phyloP scores from a whole-genome alignment of 64 coral and sea anemone species.

The Montipora efflorescens region DNA sequence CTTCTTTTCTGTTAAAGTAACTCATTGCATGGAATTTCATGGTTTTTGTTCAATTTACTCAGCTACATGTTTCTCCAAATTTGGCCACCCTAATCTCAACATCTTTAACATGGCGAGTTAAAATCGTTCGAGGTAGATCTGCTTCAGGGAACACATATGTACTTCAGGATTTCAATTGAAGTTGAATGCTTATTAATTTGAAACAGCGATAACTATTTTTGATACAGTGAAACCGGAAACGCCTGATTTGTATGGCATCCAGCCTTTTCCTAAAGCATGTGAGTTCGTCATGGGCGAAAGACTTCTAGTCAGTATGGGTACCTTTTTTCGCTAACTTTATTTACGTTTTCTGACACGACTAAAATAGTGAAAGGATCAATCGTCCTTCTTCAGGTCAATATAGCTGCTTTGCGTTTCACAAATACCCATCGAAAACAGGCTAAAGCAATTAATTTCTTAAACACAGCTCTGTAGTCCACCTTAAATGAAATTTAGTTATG shows the following conservation, averaged over 20 bases:
- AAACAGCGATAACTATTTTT: neutral
- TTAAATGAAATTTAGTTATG: neutral
- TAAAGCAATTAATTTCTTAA: neutral
- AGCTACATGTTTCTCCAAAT: too few relatives aligned
- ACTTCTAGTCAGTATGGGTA: too few relatives aligned
- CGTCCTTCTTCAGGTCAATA: too few relatives aligned
- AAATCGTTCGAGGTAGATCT: neutral
- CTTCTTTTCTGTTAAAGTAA: too few relatives aligned
- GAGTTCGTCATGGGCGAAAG: too few relatives aligned
- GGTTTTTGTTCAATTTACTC: too few relatives aligned
- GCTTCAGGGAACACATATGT: neutral
- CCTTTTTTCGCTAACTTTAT: neutral
- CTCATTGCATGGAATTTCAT: too few relatives aligned
- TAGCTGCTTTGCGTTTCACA: too few relatives aligned
- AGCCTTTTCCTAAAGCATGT: neutral
- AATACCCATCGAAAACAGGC: neutral
- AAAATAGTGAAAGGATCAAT: neutral
- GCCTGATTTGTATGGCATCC: neutral
- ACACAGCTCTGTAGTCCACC: neutral
- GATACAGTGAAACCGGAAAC: slow-evolving; percentile 20
- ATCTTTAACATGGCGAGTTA: too few relatives aligned
- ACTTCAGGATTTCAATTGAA: neutral
- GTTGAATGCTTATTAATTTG: neutral
- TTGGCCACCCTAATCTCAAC: too few relatives aligned
- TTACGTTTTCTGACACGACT: neutral